Conservation (phyloP, 2,888 invertebrate species). For the Apamea monoglypha region DNA sequence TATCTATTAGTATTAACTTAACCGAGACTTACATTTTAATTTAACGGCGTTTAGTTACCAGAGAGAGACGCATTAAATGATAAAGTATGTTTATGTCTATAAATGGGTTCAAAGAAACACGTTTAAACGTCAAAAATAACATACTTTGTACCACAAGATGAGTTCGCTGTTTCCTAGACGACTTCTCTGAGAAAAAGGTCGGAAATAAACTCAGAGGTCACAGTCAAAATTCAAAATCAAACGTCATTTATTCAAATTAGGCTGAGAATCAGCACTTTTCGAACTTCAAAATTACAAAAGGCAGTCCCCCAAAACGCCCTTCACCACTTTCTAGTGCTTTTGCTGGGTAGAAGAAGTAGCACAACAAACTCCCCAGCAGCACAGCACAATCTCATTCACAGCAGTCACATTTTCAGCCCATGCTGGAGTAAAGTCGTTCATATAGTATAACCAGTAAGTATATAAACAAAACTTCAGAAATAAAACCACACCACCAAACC, state of each 20-base stretch:
- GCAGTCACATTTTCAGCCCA: too few species aligned
- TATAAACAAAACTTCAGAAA: background rate
- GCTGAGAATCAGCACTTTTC: too few species aligned
- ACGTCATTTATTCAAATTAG: too few species aligned
- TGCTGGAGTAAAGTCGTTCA: background rate
- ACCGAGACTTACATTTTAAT: background rate
- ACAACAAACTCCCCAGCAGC: too few species aligned
- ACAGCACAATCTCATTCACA: background rate
- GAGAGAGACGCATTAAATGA: background rate
- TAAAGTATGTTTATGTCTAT: background rate
- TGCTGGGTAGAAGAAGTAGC: too few species aligned
- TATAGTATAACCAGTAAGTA: background rate
- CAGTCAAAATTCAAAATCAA: background rate
- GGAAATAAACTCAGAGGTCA: background rate
- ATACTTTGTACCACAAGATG: background rate
- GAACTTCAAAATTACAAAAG: too few species aligned
- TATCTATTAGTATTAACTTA: too few species aligned
- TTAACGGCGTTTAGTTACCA: background rate
- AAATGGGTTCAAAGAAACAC: background rate
- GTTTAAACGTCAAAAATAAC: background rate
- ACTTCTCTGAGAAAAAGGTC: background rate
- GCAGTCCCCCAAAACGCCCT: too few species aligned
- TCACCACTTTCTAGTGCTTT: too few species aligned
- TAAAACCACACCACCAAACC: constrained; percentile 18
- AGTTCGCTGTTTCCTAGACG: background rate